Base-by-base conservation (phyloP, 1,140 invertebrate species). In the Hylyphantes graminicola region DNA sequence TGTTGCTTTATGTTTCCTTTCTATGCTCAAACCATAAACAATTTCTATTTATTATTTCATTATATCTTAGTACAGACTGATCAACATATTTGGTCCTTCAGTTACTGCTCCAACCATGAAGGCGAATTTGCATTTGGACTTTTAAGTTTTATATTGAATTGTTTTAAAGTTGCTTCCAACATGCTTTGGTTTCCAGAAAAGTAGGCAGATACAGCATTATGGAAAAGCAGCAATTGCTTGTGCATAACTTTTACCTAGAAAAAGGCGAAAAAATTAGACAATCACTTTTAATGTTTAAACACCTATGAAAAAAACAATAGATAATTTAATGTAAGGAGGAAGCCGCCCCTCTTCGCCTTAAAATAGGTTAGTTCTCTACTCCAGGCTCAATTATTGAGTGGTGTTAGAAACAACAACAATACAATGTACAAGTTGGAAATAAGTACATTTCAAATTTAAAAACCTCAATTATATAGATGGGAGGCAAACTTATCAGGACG, bases 171-270 rank as follows among this genome's bases (percentile, higher is more conserved):
- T 13, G 96, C 94, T 89, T 98, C 97, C 77, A 99, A 90, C 73
- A 96, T 95, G 17, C 67, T 65, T 89, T 97, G 95, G 91, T 98
- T 98, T 50, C 97, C 97, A 88, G 96, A 97, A 90, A 98, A 98
- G 90, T 98, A 99, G 3, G 97, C 96, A 59, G 96, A 96, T 17
- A 98, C 93, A 8, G 97, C 97, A 91, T 98, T 98, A 90, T 99
- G 96, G 90, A 98, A 96, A 86, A 99, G 90, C 57, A 98, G 90
- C 68, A 99, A 90, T 90, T 99, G 97, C 89, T 98, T 98, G 90
- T 98, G 97, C 97, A 99, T 98, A 85, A 98, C 97, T 91, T 98
- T 98, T 83, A 98, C 94, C 96, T 97, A 90, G 35, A 35, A 35
- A 92, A 92, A 81, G 54, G 85, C 57, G 15, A 65, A 87, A 88